Evolutionary conservation across 2,797 vertebrate genomes (phyloP), one percentile per base, ranked within the genome.

Genomic region (Takifugu ocellatus): DNA sequence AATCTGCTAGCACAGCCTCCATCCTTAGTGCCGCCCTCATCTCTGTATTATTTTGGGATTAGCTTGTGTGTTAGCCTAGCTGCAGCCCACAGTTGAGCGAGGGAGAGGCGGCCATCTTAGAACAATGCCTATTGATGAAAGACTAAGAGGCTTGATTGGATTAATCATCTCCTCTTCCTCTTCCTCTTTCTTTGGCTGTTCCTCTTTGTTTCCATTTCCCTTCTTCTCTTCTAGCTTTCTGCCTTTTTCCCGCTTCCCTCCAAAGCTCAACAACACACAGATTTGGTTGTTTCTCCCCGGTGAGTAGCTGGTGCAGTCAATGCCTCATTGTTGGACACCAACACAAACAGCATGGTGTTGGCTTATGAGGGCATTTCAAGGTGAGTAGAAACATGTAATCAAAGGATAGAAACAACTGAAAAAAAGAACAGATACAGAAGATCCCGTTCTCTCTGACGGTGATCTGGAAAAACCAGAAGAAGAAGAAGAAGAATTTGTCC

Each of bases 61-160:
- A 88, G 81, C 84, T 81, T 3, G 63, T 47, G 64, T 61, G 80
- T 82, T 90, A 87, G 87, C 82, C 81, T 82, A 84, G 81, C 83
- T 8, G 11, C 72, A 82, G 80, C 66, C 75, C 77, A 84, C 81
- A 82, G 78, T 77, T 67, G 70, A 77, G 75, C 83, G 61, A 65
- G 59, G 74, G 74, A 86, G 81, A 84, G 76, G 86, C 86, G 74
- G 86, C 88, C 86, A 90, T 90, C 73, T 89, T 89, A 85, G 82
- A 90, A 90, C 89, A 90, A 90, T 91, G 85, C 57, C 82, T 85
- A 84, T 87, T 87, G 88, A 89, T 87, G 84, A 84, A 81, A 82
- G 73, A 79, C 82, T 87, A 87, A 89, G 87, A 87, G 74, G 83
- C 84, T 89, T 88, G 82, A 89, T 88, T 90, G 90, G 88, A 90